Evolutionary conservation across 2,888 invertebrate genomes (phyloP).

Genomic region (Tetragnatha montana): DNA sequence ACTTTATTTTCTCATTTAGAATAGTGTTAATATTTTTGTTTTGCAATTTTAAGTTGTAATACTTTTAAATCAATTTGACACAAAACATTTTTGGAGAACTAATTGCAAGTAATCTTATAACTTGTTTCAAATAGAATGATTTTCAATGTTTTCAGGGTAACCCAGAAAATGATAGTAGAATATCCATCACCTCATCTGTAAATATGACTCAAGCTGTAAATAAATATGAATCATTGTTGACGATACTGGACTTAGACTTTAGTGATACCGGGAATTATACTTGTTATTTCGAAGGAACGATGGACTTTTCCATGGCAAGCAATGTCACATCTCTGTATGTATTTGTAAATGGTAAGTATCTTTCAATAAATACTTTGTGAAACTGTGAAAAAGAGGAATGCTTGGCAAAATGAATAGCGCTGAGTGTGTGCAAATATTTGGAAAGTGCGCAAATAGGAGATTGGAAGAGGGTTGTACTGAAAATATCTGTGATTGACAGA

Average conservation of each 20-base stretch:
- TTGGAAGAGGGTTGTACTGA: no score
- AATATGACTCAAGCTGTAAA: conserved; percentile 48
- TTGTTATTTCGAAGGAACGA: conserved; percentile 76
- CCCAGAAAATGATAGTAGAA: conserved; percentile 8
- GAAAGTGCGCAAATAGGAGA: neutral
- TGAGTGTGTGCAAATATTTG: neutral
- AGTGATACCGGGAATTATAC: conserved; percentile 77
- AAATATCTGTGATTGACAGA: no score
- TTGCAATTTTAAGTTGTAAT: no score
- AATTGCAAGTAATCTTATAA: no score
- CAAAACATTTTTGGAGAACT: no score
- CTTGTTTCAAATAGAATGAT: no score
- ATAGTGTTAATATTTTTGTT: no score
- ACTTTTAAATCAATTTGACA: no score
- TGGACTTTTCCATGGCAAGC: conserved; percentile 75
- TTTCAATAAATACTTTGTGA: neutral
- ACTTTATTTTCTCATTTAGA: no score
- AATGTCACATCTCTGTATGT: conserved; percentile 78
- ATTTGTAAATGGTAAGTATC: conserved; percentile 79
- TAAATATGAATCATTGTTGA: conserved; percentile 69
- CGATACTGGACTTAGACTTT: conserved; percentile 72
- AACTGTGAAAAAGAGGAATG: neutral
- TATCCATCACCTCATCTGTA: conserved; percentile 32
- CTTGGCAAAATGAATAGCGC: neutral
- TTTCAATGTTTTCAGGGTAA: neutral